phyloP scores from a whole-genome alignment of 2,888 invertebrate genomes.

The Sinelater perroti region DNA sequence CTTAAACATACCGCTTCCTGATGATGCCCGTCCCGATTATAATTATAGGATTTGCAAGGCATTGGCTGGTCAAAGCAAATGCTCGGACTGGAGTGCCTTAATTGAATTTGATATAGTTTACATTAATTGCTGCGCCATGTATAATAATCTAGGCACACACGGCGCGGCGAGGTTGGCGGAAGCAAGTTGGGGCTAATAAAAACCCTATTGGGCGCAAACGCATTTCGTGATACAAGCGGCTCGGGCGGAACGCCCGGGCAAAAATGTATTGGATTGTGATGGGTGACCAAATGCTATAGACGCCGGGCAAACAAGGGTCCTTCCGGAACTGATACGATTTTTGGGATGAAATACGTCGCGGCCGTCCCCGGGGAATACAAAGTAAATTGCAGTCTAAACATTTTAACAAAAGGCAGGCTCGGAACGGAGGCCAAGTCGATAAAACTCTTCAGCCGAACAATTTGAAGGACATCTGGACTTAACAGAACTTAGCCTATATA shows the following conservation, averaged over 20 bases:
- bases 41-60: conserved; percentile 54
- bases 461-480: no score
- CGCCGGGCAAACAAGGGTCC: conserved; percentile 18
- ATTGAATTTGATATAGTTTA: conserved; percentile 57
- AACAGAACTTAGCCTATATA: no score
- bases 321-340: conserved; percentile 50
- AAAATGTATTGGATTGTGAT: not conserved
- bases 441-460: no score
- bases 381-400: conserved; percentile 59
- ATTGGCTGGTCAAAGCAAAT: conserved; percentile 53
- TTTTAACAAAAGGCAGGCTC: conserved; percentile 56
- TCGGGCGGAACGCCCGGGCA: no score
- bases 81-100: conserved; percentile 50
- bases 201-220: no score
- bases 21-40: conserved; percentile 37
- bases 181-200: no score
- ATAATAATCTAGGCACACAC: conserved; percentile 45
- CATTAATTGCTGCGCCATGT: conserved; percentile 55
- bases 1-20: conserved; percentile 36
- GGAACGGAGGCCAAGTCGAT: conserved; percentile 39
- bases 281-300: not conserved
- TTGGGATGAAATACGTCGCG: conserved; percentile 50
- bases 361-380: conserved; percentile 49
- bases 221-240: no score
- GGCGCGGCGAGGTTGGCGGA: not conserved